These are phyloP conservation scores for Planiliza haematocheilus DNA, from an alignment of 2,113 vertebrate genomes.

Conservation along the genomic window DNA sequence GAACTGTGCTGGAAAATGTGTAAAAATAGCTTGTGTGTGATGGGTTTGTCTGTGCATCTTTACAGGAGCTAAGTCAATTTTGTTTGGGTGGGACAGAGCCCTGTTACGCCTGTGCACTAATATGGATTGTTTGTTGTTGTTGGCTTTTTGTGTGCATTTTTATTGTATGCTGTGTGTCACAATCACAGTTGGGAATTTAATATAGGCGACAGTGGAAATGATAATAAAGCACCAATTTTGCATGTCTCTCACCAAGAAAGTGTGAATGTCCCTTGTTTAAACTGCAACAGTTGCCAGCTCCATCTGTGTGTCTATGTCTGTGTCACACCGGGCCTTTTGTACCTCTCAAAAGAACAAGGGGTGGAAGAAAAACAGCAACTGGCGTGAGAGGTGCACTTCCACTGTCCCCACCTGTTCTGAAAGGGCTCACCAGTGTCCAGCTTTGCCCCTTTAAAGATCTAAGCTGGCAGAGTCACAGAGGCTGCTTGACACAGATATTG, in stretches of 20 bases:
- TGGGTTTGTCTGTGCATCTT: too few species aligned
- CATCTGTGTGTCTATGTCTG: slow-evolving; percentile 15
- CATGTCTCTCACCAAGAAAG: not conserved
- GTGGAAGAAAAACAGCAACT: slow-evolving; percentile 30
- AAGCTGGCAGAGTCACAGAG: slow-evolving; percentile 35
- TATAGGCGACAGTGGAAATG: not conserved
- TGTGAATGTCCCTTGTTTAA: not conserved
- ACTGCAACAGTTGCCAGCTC: slow-evolving; percentile 22
- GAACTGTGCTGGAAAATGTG: not conserved
- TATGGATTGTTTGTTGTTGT: too few species aligned
- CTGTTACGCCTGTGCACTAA: too few species aligned
- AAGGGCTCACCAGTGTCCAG: slow-evolving; percentile 22
- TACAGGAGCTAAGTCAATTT: too few species aligned
- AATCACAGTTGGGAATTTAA: not conserved
- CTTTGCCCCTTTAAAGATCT: slow-evolving; percentile 30
- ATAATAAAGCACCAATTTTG: not conserved
- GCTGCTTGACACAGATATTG: slow-evolving; percentile 67
- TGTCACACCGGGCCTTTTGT: not conserved
- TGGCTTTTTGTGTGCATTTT: too few species aligned
- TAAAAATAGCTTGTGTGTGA: not conserved
- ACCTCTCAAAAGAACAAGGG: not conserved
- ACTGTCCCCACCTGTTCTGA: slow-evolving; percentile 29
- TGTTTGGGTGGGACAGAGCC: too few species aligned
- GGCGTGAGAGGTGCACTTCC: slow-evolving; percentile 29
- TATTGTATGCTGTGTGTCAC: too few species aligned